Evolutionary conservation across 23 tunicate genomes (phyloP), one percentile per base, ranked within the genome.

Genomic region (Pegea sp.): DNA sequence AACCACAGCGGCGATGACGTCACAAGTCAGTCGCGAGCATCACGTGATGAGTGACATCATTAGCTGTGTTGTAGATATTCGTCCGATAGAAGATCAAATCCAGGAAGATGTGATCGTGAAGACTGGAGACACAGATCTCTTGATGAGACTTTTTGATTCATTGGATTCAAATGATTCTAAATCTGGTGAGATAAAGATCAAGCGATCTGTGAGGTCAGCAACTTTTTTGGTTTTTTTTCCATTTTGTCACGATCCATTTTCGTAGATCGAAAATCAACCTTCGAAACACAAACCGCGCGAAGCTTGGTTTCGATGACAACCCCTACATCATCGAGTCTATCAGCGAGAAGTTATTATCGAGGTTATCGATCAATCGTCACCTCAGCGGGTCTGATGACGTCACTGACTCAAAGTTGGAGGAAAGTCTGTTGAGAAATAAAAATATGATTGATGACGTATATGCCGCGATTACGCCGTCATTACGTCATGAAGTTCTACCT

Each of bases 251-350:
- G n/a, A n/a, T n/a, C n/a, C n/a, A n/a, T n/a, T n/a, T n/a, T n/a
- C n/a, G n/a, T n/a, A n/a, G n/a, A n/a, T n/a, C n/a, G n/a, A n/a
- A n/a, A n/a, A n/a, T n/a, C n/a, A n/a, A n/a, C n/a, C n/a, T n/a
- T n/a, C 24, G 72, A 28, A 56, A 53, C 8, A 64, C 70, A 63
- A 71, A 77, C 7, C 42, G 66, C 59, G 66, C 93, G n/a, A 58
- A 71, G 7, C 61, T 67, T 16, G 59, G 46, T 7, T 54, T 61
- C 64, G 68, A 84, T 63, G 54, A 74, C 67, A 74, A 84, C 57
- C 84, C 95, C 4, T 84, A 73, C 64, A 84, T 73, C 30, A 67
- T 74, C 34, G 56, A 84, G 20, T 84, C 95, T 21, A 74, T 84
- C 66, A 73, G 84, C 2, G 76, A 73, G 34, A 68, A 74, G 28